Evolutionary conservation across 2,888 invertebrate genomes (phyloP), one percentile per base, ranked within the genome.

Genomic region (Periphyllus acericola): DNA sequence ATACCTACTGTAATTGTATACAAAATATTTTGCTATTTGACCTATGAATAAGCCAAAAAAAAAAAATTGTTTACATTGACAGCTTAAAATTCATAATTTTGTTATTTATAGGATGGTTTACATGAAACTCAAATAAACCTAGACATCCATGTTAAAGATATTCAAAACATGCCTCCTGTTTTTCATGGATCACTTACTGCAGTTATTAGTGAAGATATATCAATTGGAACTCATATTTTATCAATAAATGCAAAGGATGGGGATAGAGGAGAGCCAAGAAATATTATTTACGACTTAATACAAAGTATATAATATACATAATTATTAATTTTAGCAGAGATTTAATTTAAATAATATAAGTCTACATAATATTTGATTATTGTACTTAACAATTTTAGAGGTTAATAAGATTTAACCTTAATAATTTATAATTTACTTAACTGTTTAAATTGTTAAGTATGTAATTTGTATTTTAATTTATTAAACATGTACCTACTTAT

Each of bases 111-210:
- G 96, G 97, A 97, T 91, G 97, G 97, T 0, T 93, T 93, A 21
- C 94, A 96, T 90, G 94, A 94, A 90, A 94, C 95, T 0, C 94
- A 94, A 21, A 94, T 95, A 0, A 94, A 94, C 81, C 95, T 97
- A 25, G 95, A 95, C 90, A 94, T 97, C 46, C 94, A 95, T 89
- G 95, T 98, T 0, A 93, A 94, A 89, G 97, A 97, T 91, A 95
- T 97, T 0, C 97, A 97, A 92, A 96, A 97, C 91, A 95, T 95
- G 0, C 96, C 97, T 0, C 97, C 97, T 0, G 94, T 95, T 86
- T 97, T 97, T 92, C 94, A 94, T 79, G 96, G 96, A 0, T 94
- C 96, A 0, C 92, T 97, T 86, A 95, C 95, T 25, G 96, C 95
- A 0, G 94, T 96, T 40, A 93, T 97, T 60, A 93, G 94, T 40